These are phyloP conservation scores for Halocaridina rubra DNA, from an alignment of 2,888 invertebrate species.

Conservation along the genomic window DNA sequence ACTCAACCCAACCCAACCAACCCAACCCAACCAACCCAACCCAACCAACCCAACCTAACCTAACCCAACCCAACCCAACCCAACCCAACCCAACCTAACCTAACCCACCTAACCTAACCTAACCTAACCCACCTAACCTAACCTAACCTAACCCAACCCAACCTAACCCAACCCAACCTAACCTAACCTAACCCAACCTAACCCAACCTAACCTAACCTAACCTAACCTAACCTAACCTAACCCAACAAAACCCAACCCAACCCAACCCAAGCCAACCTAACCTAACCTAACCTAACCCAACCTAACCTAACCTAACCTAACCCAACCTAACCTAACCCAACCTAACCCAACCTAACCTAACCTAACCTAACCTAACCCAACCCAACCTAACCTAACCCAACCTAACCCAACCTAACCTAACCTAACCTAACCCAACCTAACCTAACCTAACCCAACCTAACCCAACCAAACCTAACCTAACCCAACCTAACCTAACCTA, in stretches of 20 bases:
- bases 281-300: constrained; percentile 61
- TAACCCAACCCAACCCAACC: not conserved
- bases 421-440: constrained; percentile 63
- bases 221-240: constrained; percentile 32
- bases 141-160: constrained; percentile 61
- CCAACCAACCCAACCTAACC: too few relatives aligned
- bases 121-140: too few relatives aligned
- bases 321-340: constrained; percentile 64
- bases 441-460: constrained; percentile 59
- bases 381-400: constrained; percentile 64
- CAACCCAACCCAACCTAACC: not conserved
- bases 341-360: constrained; percentile 64
- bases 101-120: too few relatives aligned
- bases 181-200: constrained; percentile 29
- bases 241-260: too few relatives aligned
- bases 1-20: constrained; percentile 12
- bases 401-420: constrained; percentile 60
- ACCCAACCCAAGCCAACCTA: constrained; percentile 62
- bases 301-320: constrained; percentile 64
- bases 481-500: constrained; percentile 64
- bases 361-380: constrained; percentile 63
- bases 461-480: too few relatives aligned
- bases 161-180: constrained; percentile 59
- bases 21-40: too few relatives aligned
- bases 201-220: constrained; percentile 28